Evolutionary conservation across 2,888 invertebrate species (phyloP), one percentile per base, ranked within the genome.

Genomic region (Dexiosoma caninum): DNA sequence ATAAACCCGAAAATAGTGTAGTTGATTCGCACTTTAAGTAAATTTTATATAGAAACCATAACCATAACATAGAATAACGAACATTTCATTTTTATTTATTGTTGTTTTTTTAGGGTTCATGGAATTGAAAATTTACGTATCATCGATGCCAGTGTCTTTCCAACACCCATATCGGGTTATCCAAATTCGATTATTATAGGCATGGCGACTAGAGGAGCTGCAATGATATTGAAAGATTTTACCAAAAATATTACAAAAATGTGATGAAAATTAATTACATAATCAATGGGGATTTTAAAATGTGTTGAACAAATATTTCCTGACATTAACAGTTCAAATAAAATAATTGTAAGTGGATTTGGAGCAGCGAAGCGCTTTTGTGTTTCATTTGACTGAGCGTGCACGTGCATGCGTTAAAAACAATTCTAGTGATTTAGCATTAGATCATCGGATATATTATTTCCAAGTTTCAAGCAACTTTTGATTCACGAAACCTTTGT

Each of bases 91-190:
- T 55, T 55, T 21, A n/a, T n/a, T n/a, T n/a, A n/a, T n/a, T n/a
- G n/a, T n/a, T n/a, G n/a, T n/a, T 14, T 9, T 10, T 14, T 6
- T 37, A 95, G 95, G 83, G 93, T 95, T 0, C 92, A 91, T 84
- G 93, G 93, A 0, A 88, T 95, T 0, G 90, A 92, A 0, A 92
- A 93, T 21, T 87, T 96, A 4, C 91, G 96, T 46, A 91, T 97
- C 66, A 93, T 95, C 82, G 97, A 97, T 88, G 95, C 95, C 3
- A 96, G 96, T 85, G 92, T 96, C 1, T 90, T 97, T 83, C 97
- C 97, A 0, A 92, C 93, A 0, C 94, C 96, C 0, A 90, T 95
- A 23, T 95, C 95, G 1, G 93, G 96, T 2, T 95, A 94, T 85
- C 94, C 96, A 0, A 94, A 95, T 87, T 93, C 94, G 0, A 91